phyloP scores from a whole-genome alignment of 2,797 vertebrate genomes.

The Danio choprae region DNA sequence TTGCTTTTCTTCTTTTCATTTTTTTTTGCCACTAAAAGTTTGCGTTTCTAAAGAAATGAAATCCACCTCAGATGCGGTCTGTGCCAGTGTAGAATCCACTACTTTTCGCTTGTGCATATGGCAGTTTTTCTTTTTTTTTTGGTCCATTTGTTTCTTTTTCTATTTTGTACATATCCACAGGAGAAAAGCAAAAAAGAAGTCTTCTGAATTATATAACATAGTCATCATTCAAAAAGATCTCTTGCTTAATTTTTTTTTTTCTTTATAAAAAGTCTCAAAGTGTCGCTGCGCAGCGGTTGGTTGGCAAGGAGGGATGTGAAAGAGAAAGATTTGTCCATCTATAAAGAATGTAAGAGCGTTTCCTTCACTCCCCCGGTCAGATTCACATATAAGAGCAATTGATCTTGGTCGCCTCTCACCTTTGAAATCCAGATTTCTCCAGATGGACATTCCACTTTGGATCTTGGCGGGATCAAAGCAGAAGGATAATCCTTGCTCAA shows the following conservation, averaged over 20 bases:
- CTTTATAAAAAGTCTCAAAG: slow-evolving; percentile 58
- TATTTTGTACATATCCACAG: slow-evolving; percentile 51
- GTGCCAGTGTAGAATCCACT: slow-evolving; percentile 42
- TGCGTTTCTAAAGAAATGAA: slow-evolving; percentile 38
- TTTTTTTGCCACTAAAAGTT: slow-evolving; percentile 17
- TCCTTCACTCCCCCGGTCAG: slow-evolving; percentile 34
- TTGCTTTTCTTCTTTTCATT: slow-evolving; percentile 16
- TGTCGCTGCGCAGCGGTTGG: slow-evolving; percentile 61
- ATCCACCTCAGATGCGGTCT: slow-evolving; percentile 27
- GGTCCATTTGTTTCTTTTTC: slow-evolving; percentile 33
- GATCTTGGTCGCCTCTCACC: slow-evolving; percentile 11
- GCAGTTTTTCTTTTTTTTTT: slow-evolving; percentile 38
- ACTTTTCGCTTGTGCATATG: slow-evolving; percentile 52
- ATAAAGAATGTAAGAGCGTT: slow-evolving; percentile 10
- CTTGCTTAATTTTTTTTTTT: slow-evolving; percentile 23
- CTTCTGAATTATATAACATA: slow-evolving; percentile 40
- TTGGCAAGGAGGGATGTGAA: slow-evolving; percentile 27
- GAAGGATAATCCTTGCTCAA: slow-evolving; percentile 24
- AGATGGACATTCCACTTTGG: slow-evolving; percentile 14
- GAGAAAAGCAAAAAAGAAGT: slow-evolving; percentile 38
- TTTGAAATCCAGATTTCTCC: slow-evolving; percentile 23
- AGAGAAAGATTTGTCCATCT: slow-evolving; percentile 35
- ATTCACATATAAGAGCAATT: slow-evolving; percentile 37
- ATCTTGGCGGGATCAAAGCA: slow-evolving; percentile 28
- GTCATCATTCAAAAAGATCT: slow-evolving; percentile 48